A percentile compares a stretch with the other conserved stretches of the same genome.
phyloP scores from a whole-genome alignment of 2,113 vertebrate species.

The Anthoscopus minutus region DNA sequence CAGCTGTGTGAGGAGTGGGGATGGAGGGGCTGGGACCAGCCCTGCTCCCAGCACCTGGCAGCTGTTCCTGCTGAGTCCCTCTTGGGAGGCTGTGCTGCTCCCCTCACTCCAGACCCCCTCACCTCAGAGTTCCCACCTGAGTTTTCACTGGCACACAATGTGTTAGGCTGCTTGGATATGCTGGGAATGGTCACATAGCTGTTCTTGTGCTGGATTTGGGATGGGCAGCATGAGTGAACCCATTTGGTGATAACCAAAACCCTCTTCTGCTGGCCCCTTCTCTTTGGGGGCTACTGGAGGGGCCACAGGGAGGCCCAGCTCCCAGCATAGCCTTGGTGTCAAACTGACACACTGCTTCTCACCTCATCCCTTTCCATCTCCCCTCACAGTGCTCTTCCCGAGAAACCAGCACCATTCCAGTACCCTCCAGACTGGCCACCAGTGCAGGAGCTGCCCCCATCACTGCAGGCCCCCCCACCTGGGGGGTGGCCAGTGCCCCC shows the following conservation, averaged over 20 bases:
- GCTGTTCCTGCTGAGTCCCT: not conserved
- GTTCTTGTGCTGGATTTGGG: not conserved
- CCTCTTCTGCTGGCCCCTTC: not conserved
- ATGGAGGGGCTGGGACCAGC: not conserved
- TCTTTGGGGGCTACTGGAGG: not conserved
- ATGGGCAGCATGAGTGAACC: rapidly evolving
- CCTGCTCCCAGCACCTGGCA: not conserved
- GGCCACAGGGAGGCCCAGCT: not conserved
- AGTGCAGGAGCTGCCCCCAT: slow-evolving; percentile 74
- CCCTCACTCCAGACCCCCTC: not conserved
- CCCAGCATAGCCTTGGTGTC: not conserved
- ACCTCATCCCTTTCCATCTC: not conserved
- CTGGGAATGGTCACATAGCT: not conserved
- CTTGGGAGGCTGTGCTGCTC: rapidly evolving
- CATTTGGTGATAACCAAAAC: not conserved
- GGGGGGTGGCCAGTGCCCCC: slow-evolving; percentile 61
- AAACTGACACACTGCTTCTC: not conserved
- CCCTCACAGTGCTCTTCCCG: slow-evolving; percentile 19
- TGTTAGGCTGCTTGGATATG: not conserved
- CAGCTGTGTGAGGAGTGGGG: not conserved
- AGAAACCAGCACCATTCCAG: slow-evolving; percentile 66
- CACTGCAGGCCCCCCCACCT: slow-evolving; percentile 67
- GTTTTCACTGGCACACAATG: rapidly evolving
- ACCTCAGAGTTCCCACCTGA: not conserved
- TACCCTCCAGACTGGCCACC: slow-evolving; percentile 74